Evolutionary conservation across 2,888 invertebrate species (phyloP).

Genomic region (Neelides folsomi): DNA sequence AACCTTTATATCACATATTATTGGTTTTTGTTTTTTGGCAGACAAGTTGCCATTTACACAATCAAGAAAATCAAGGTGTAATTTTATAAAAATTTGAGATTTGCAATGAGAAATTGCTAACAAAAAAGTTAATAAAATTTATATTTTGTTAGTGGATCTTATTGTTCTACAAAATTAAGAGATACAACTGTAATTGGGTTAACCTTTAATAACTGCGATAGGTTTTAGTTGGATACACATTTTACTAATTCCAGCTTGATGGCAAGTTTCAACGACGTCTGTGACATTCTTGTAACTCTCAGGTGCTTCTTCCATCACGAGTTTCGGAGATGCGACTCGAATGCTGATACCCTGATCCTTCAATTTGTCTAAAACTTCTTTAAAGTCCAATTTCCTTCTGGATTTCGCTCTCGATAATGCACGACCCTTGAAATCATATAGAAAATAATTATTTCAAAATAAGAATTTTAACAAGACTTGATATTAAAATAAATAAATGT

Average conservation of each 20-base stretch:
- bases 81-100: too few relatives aligned
- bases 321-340: conserved; percentile 93
- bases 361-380: conserved; percentile 70
- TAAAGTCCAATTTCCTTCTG: conserved; percentile 84
- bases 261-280: conserved; percentile 97
- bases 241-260: conserved; percentile 90
- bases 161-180: too few relatives aligned
- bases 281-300: conserved; percentile 99
- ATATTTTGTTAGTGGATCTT: too few relatives aligned
- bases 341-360: conserved; percentile 81
- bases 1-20: too few relatives aligned
- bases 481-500: conserved; percentile 1
- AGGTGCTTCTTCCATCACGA: conserved; percentile 99
- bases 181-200: too few relatives aligned
- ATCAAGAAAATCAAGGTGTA: too few relatives aligned
- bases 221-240: conserved; percentile 92
- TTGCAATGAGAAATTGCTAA: too few relatives aligned
- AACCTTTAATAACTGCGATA: conserved; percentile 97
- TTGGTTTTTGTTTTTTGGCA: too few relatives aligned
- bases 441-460: neutral
- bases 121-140: too few relatives aligned
- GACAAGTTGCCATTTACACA: too few relatives aligned
- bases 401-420: conserved; percentile 96
- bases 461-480: too few relatives aligned
- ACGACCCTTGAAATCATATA: conserved; percentile 57